Base-by-base conservation (phyloP, 2,113 vertebrate species). In the Drymodes brunneopygia region DNA sequence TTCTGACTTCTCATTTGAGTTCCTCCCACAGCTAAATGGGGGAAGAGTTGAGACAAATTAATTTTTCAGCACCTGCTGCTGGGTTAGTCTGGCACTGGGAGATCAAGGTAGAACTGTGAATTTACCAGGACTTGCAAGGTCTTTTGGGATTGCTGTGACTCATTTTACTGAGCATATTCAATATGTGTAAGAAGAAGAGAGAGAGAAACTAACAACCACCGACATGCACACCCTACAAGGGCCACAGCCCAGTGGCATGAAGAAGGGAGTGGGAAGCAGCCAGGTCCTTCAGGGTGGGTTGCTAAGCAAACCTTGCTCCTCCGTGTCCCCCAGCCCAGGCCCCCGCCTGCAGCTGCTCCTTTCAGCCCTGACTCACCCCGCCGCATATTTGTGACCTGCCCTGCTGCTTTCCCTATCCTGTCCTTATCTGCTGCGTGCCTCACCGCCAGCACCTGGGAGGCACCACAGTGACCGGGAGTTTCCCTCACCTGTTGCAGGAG, bases 381-480 rank as follows among this genome's bases (percentile, higher is more conserved):
- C 87, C 19, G 53, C 86, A 28, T 47, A 8, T 50, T 4, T 93
- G n/a, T 12, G 57, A 3, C 44, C 7, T 24, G 66, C 27, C 23
- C 50, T 21, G 35, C 5, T 10, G 21, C 58, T 27, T 20, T 14
- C 0, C 24, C 65, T 0, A 0, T 12, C 4, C 56, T 28, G 71
- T 2, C 75, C 81, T 44, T 23, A 24, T 7, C 62, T 25, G 44
- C 62, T 2, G 36, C 9, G 38, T 23, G 64, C 92, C 85, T 35
- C 66, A 4, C 20, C 10, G 24, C 40, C 18, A 40, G 87, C 48
- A 3, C 3, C 53, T 2, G 23, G 29, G 29, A 69, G 35, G 56
- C 83, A 62, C 4, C 2, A 0, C 47, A 3, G 0, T 6, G 5
- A 22, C 4, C 0, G 1, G 3, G 8, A 25, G 17, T 20, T 45